Conservation (phyloP, 2,888 invertebrate genomes). For the Creontiades dilutus region DNA sequence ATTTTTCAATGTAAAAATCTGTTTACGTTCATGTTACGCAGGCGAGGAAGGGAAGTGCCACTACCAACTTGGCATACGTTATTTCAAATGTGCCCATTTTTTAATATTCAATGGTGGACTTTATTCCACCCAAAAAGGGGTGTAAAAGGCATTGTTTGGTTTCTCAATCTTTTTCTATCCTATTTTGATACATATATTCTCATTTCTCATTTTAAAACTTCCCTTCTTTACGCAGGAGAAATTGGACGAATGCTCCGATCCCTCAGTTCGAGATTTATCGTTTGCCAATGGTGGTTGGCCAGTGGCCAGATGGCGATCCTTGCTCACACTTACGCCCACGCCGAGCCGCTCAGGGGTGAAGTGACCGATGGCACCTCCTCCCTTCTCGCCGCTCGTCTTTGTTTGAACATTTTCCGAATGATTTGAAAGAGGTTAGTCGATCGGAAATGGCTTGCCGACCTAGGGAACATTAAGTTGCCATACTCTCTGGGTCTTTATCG, state of each 20-base stretch:
- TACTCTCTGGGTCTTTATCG: not conserved
- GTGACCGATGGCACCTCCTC: not conserved
- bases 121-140: too few relatives aligned
- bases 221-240: not conserved
- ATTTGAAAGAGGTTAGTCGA: constrained; percentile 9
- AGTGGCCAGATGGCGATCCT: not conserved
- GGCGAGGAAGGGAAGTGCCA: too few relatives aligned
- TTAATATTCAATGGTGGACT: too few relatives aligned
- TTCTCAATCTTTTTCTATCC: too few relatives aligned
- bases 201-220: too few relatives aligned
- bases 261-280: not conserved
- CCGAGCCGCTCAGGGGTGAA: not conserved
- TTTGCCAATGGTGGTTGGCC: not conserved
- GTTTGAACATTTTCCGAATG: constrained; percentile 39
- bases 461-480: not conserved
- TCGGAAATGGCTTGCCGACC: constrained; percentile 9
- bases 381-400: not conserved
- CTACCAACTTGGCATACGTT: too few relatives aligned
- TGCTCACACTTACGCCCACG: not conserved
- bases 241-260: not conserved
- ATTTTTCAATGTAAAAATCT: not conserved
- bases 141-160: too few relatives aligned
- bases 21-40: too few relatives aligned
- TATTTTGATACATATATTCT: too few relatives aligned
- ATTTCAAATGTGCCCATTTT: too few relatives aligned